Evolutionary conservation across 2,888 invertebrate species (phyloP), one percentile per base, ranked within the genome.

Genomic region (Netelia fuscicornis): DNA sequence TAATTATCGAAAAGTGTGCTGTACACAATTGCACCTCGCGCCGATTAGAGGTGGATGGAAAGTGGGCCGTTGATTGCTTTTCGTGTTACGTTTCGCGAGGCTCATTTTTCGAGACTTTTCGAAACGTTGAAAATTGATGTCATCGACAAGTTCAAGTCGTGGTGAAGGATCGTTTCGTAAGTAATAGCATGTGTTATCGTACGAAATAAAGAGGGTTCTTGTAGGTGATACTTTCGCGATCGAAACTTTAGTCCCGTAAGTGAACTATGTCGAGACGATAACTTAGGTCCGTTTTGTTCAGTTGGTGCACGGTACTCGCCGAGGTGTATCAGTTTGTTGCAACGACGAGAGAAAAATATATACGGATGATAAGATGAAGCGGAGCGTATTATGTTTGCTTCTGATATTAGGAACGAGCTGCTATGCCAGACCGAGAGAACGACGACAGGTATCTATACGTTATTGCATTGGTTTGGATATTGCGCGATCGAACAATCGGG

Each of bases 361-460:
- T 5, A 5, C 0, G 10, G 30, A n/a, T 10, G 65, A 20, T 13
- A 68, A 60, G 44, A 84, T 85, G 84, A 52, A 71, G 10, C 10
- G 5, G 13, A 64, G n/a, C 23, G 10, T 82, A 48, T 56, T 76
- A 62, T 44, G 67, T 0, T 71, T 72, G 37, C n/a, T 85, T 48
- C 13, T 85, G 2, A 54, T 82, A 56, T 68, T 78, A 56, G 56
- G 56, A 42, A 44, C 54, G 23, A 77, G 68, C 82, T 77, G 82
- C 52, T 20, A 70, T 13, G 84, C 72, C 8, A 52, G 13, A 10
- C 76, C 82, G 0, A 56, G 72, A 5, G 1, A 13, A 9, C 54
- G 10, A 25, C 60, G 79, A 75, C 84, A 86, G 82, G 86, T 84
- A 20, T 20, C 20, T 20, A 20, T 20, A 84, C 52, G 58, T 2